phyloP scores from a whole-genome alignment of 2,888 invertebrate species.

The Flexamia atlantica region DNA sequence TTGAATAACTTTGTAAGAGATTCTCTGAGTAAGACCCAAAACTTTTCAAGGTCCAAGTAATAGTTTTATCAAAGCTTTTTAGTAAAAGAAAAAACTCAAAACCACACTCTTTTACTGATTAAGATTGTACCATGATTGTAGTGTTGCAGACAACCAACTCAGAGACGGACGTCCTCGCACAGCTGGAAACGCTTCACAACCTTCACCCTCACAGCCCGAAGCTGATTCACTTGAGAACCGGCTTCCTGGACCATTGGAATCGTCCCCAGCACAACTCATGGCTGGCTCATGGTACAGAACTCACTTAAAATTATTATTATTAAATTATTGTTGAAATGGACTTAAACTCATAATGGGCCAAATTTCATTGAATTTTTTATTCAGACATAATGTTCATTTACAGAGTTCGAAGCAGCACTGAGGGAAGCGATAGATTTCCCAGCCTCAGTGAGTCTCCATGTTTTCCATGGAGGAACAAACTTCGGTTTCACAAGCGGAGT shows the following conservation, averaged over 20 bases:
- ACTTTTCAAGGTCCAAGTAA: no score
- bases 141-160: constrained; percentile 79
- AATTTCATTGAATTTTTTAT: no score
- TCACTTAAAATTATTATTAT: background rate
- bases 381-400: background rate
- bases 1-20: no score
- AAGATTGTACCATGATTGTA: constrained; percentile 57
- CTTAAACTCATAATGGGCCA: no score
- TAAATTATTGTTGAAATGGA: no score
- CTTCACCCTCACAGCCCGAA: constrained; percentile 76
- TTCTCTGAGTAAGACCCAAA: no score
- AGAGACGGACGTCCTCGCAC: constrained; percentile 74
- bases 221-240: constrained; percentile 80
- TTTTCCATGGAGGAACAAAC: constrained; percentile 94
- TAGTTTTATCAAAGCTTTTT: no score
- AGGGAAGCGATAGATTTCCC: constrained; percentile 72
- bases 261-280: constrained; percentile 70
- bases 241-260: constrained; percentile 81
- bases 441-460: constrained; percentile 89
- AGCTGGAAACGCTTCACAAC: constrained; percentile 74
- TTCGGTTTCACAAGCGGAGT: constrained; percentile 81
- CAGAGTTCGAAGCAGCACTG: constrained; percentile 69
- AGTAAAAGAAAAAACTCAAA: no score
- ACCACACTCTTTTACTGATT: no score
- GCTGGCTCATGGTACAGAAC: constrained; percentile 18